Evolutionary conservation across 2,113 vertebrate species (phyloP).

Genomic region (Zosterops pallidus): DNA sequence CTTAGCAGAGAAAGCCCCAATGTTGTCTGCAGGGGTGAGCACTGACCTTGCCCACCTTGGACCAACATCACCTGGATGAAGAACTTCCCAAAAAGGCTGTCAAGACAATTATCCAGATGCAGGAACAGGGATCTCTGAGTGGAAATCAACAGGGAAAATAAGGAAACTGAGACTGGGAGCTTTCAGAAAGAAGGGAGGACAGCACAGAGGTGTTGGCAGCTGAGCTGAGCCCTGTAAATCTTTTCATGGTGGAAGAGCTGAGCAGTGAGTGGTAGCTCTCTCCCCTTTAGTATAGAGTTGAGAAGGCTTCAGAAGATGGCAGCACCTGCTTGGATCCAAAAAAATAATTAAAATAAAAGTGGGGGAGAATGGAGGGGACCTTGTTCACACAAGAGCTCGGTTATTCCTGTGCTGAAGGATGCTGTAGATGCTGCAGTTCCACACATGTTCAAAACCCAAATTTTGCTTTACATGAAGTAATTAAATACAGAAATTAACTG

Average conservation of each 20-base stretch:
- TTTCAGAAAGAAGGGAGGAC: neutral
- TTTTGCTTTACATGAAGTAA: neutral
- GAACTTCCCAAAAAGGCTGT: neutral
- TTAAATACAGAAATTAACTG: neutral
- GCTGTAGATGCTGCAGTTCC: neutral
- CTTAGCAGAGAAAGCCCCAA: accelerated
- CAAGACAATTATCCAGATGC: neutral
- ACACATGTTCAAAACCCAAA: neutral
- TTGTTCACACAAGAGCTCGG: neutral
- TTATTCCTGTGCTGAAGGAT: neutral
- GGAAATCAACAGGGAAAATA: neutral
- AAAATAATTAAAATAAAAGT: neutral
- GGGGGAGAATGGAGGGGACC: accelerated
- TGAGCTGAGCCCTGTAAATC: neutral
- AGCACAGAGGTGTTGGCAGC: neutral
- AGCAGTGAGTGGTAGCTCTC: neutral
- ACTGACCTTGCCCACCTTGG: neutral
- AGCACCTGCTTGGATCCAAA: neutral
- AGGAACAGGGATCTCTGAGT: neutral
- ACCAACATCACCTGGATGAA: neutral
- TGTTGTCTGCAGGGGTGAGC: neutral
- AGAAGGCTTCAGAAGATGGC: neutral
- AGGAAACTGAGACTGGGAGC: neutral
- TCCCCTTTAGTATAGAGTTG: neutral
- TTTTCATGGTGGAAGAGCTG: neutral